Evolutionary conservation across 1,140 invertebrate species (phyloP).

Genomic region (Cyrtorhinus lividipennis): DNA sequence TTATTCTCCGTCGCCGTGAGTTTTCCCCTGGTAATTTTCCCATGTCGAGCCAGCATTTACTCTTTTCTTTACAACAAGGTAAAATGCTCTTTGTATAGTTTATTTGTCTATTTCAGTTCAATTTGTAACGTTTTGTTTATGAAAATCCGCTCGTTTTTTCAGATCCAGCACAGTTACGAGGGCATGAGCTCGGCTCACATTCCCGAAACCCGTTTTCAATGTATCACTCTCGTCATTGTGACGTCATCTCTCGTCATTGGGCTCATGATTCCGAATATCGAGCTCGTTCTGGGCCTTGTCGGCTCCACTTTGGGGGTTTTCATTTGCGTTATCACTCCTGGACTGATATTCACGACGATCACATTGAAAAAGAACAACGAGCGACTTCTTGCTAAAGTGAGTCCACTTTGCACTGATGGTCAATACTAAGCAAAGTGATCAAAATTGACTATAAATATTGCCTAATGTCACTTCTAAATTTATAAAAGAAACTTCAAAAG

Average conservation of each 20-base stretch:
- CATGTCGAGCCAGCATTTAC: constrained; percentile 83
- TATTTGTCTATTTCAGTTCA: no score
- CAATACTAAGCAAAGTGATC: no score
- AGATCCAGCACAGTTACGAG: constrained; percentile 6
- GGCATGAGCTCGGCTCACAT: constrained; percentile 39
- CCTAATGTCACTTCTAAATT: no score
- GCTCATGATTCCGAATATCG: constrained; percentile 72
- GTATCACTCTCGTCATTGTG: constrained; percentile 63
- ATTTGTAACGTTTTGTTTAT: no score
- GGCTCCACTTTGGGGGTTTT: constrained; percentile 91
- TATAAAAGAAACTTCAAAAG: no score
- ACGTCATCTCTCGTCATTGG: constrained; percentile 56
- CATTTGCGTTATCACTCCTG: constrained; percentile 83
- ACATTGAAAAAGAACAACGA: constrained; percentile 59
- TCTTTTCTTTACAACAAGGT: constrained; percentile 80
- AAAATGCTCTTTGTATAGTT: no score
- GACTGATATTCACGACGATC: constrained; percentile 55
- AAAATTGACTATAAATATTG: no score
- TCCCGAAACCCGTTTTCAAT: constrained; percentile 61
- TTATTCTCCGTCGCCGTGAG: constrained; percentile 87
- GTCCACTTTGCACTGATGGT: no score
- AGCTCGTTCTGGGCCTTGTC: constrained; percentile 79
- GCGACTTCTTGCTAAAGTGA: constrained; percentile 50
- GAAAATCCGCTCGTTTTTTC: no score
- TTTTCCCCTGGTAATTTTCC: constrained; percentile 93